These are phyloP conservation scores for Drosophila flavopinicola DNA, from an alignment of 2,888 invertebrate species.

Conservation along the genomic window DNA sequence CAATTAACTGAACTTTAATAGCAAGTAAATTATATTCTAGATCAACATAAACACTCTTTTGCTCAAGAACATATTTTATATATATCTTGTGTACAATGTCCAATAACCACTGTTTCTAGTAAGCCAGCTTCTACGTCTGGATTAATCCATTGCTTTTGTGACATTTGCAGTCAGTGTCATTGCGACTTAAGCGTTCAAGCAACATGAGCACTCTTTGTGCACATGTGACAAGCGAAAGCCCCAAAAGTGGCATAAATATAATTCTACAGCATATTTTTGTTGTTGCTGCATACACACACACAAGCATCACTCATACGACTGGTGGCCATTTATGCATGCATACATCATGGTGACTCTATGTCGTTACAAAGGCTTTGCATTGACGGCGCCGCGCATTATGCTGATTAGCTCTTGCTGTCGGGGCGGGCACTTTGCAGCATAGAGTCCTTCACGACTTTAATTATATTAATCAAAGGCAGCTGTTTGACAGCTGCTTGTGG, in stretches of 20 bases:
- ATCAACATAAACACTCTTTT: no score
- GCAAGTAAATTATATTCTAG: no score
- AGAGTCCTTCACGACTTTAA: conserved; percentile 42
- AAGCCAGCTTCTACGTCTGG: no score
- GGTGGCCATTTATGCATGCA: conserved; percentile 39
- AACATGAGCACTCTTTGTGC: conserved; percentile 31
- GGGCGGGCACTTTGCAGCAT: conserved; percentile 32
- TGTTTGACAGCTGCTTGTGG: conserved; percentile 66
- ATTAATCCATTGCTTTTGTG: neutral
- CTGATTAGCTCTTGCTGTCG: conserved; percentile 38
- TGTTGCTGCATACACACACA: conserved; percentile 15
- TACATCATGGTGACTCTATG: conserved; percentile 44
- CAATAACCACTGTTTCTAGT: no score
- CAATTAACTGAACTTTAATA: no score
- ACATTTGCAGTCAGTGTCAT: conserved; percentile 31
- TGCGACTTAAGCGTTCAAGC: conserved; percentile 18
- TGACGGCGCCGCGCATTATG: conserved; percentile 47
- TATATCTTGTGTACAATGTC: no score
- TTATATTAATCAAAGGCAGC: conserved; percentile 66
- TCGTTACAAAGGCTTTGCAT: conserved; percentile 33
- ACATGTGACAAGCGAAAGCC: conserved; percentile 64
- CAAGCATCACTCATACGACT: conserved; percentile 27
- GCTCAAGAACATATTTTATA: no score
- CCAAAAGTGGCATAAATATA: conserved; percentile 74
- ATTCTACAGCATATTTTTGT: conserved; percentile 56